Conservation (phyloP, 2,888 invertebrate genomes). For the Alviniconcha strummeri region DNA sequence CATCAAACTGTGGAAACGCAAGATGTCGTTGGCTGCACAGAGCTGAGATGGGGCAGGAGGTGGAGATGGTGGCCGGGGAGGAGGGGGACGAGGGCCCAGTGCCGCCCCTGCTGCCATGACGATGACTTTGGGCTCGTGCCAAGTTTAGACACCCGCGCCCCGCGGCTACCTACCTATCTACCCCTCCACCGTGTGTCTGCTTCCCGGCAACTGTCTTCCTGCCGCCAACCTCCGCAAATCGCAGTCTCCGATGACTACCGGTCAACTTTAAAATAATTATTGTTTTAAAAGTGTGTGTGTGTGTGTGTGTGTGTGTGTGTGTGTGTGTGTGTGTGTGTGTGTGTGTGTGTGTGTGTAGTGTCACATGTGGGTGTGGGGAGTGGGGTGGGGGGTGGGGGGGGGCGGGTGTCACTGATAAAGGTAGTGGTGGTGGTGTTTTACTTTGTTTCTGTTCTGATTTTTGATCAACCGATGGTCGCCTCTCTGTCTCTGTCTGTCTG, state of each 20-base stretch:
- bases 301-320: background rate
- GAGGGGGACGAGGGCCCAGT: too few relatives aligned
- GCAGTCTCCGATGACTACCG: too few relatives aligned
- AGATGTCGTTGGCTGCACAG: too few relatives aligned
- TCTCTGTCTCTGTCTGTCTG: background rate
- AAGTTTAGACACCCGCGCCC: conserved; percentile 16
- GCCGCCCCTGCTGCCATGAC: conserved; percentile 9
- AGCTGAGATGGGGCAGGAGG: too few relatives aligned
- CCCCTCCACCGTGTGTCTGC: background rate
- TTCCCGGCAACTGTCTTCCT: background rate
- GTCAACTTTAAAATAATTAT: too few relatives aligned
- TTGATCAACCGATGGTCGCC: too few relatives aligned
- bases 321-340: background rate
- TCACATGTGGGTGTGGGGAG: background rate
- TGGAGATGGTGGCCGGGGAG: too few relatives aligned
- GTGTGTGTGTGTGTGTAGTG: background rate
- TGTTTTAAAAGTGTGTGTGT: too few relatives aligned
- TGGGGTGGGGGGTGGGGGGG: too few relatives aligned
- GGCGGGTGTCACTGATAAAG: background rate
- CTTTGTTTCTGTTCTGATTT: too few relatives aligned
- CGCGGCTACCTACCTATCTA: conserved; percentile 30
- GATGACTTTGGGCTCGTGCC: conserved; percentile 18
- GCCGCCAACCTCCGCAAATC: background rate
- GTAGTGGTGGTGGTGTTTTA: too few relatives aligned
- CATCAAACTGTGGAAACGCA: too few relatives aligned